Conservation (phyloP, 1,140 invertebrate species). For the Geopemphigus sp. region DNA sequence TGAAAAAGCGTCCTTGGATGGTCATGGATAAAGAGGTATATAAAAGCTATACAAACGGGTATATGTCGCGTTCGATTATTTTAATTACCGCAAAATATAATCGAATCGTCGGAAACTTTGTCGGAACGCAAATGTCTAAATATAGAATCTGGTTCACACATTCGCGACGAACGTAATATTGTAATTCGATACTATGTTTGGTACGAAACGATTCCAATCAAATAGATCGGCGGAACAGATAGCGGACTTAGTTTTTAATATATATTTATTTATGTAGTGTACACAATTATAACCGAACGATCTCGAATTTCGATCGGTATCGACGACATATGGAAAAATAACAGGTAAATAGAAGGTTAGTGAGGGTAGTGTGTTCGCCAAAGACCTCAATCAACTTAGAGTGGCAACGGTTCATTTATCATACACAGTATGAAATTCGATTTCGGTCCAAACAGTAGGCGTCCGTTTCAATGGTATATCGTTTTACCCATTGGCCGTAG, state of each 20-base stretch:
- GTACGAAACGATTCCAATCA: not conserved
- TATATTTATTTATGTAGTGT: not conserved
- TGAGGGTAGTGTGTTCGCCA: not conserved
- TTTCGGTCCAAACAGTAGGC: constrained; percentile 7
- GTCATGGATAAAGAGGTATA: constrained; percentile 29
- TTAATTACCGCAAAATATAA: too few relatives aligned
- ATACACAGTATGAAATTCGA: not conserved
- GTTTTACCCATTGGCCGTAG: constrained; percentile 13
- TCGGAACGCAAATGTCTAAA: too few relatives aligned
- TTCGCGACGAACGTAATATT: too few relatives aligned
- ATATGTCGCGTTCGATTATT: too few relatives aligned
- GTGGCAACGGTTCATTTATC: not conserved
- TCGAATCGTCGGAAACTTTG: too few relatives aligned
- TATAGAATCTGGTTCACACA: too few relatives aligned
- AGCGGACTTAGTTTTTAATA: not conserved
- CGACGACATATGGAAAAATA: not conserved
- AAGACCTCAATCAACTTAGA: not conserved
- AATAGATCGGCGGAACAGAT: not conserved
- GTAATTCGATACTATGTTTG: not conserved
- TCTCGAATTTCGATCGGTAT: constrained; percentile 22
- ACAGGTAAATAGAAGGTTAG: constrained; percentile 25
- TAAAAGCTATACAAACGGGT: too few relatives aligned
- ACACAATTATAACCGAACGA: not conserved
- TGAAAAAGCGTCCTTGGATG: constrained; percentile 6
- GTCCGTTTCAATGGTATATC: not conserved